These are phyloP conservation scores for Tachyglossus aculeatus DNA, from an alignment of 2,797 vertebrate species.

Conservation along the genomic window DNA sequence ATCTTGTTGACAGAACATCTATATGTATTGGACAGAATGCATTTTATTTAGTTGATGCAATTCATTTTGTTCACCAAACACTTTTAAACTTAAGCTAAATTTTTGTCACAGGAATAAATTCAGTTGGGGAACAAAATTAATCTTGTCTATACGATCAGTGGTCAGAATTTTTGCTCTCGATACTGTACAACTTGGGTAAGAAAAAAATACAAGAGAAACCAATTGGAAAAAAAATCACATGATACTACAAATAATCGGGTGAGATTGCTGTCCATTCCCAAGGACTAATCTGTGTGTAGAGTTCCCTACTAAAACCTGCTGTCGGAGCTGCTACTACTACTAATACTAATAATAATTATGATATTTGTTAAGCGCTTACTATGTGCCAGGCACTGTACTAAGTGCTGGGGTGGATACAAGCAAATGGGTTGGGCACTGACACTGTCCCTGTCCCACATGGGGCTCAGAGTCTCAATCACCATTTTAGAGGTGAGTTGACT, in stretches of 20 bases:
- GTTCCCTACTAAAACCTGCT: background rate
- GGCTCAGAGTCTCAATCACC: too few relatives aligned
- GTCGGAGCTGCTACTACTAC: background rate
- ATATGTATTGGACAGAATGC: slow-evolving; percentile 59
- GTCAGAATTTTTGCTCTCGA: slow-evolving; percentile 6
- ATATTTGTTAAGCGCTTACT: too few relatives aligned
- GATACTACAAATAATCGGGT: too few relatives aligned
- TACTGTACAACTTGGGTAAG: background rate
- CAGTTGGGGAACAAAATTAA: slow-evolving; percentile 38
- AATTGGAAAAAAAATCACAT: background rate
- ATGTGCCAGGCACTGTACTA: too few relatives aligned
- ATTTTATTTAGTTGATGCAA: slow-evolving; percentile 69
- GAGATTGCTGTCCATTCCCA: too few relatives aligned
- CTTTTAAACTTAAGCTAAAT: slow-evolving; percentile 46
- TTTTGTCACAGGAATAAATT: slow-evolving; percentile 47
- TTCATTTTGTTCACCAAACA: slow-evolving; percentile 64
- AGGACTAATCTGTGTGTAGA: background rate
- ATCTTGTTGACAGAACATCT: slow-evolving; percentile 76
- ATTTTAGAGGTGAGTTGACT: too few relatives aligned
- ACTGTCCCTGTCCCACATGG: too few relatives aligned
- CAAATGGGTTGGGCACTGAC: too few relatives aligned
- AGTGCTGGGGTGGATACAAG: too few relatives aligned
- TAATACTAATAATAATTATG: too few relatives aligned
- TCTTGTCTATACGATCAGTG: background rate
- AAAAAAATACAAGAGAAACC: background rate